Evolutionary conservation across 2,888 invertebrate genomes (phyloP), one percentile per base, ranked within the genome.

Genomic region (Drosophila subquinaria): DNA sequence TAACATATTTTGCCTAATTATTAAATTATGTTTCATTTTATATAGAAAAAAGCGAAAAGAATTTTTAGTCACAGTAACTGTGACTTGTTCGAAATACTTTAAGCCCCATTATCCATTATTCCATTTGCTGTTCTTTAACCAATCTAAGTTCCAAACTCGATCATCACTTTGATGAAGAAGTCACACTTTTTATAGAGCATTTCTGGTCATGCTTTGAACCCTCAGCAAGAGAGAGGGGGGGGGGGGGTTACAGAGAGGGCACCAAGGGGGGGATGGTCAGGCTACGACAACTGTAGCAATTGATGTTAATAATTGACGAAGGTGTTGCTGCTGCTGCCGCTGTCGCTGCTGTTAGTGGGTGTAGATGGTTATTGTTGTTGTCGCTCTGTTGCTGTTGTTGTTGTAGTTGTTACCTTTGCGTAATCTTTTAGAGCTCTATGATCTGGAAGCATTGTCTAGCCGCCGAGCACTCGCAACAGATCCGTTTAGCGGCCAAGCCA

Each of bases 201-300:
- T n/a, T 10, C 51, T 30, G 50, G 33, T 73, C 72, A 73, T 68
- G 1, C n/a, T 47, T 69, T 59, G 5, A n/a, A n/a, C 0, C 23
- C n/a, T n/a, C 3, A n/a, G 2, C 9, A 4, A 11, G 23, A 4
- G 55, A 11, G 35, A 23, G n/a, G 23, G 9, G 52, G 55, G 8
- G 27, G 33, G 17, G 23, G 10, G 47, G 11, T 17, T 17, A 35
- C 23, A 13, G 30, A 27, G 23, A 36, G 61, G 27, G 33, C 48
- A 67, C 63, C 30, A 60, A 64, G 67, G 75, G 17, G 17, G 73
- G 76, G 72, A 73, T 78, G 84, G 70, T 79, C 76, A 66, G 73
- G 84, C 88, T 74, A 81, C 73, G 91, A 90, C 92, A 91, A 91
- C 89, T 90, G 90, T 88, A 88, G 81, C 92, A 91, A 85, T 90